Evolutionary conservation across 2,113 vertebrate species (phyloP).

Genomic region (Channa maculata): DNA sequence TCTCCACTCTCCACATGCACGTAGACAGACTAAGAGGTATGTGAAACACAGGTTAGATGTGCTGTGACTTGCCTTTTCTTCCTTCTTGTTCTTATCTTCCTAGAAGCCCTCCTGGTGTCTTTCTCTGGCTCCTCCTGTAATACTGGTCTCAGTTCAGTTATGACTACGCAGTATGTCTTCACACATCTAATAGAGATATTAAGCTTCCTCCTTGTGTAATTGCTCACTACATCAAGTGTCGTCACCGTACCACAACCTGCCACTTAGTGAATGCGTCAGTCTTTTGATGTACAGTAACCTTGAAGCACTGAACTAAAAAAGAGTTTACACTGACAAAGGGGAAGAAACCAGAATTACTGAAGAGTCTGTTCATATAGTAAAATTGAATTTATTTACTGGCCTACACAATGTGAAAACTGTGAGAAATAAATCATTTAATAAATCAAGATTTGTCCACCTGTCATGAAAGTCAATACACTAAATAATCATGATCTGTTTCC

Average conservation of each 20-base stretch:
- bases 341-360: no score
- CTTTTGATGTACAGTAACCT: no score
- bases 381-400: no score
- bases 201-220: constrained; percentile 20
- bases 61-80: constrained; percentile 61
- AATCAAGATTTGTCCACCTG: no score
- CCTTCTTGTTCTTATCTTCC: constrained; percentile 29
- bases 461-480: no score
- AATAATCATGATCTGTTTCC: no score
- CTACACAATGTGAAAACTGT: no score
- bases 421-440: no score
- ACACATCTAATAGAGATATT: constrained; percentile 9
- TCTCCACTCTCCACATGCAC: neutral
- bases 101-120: neutral
- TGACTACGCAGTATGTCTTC: constrained; percentile 7
- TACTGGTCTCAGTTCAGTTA: constrained; percentile 10
- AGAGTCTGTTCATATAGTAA: neutral
- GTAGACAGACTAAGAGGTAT: constrained; percentile 32
- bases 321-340: no score
- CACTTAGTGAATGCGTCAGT: neutral
- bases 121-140: neutral
- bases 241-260: neutral
- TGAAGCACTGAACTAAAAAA: neutral
- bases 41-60: constrained; percentile 14
- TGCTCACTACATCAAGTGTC: neutral